phyloP scores from a whole-genome alignment of 2,113 vertebrate genomes.

The Polypterus senegalus region DNA sequence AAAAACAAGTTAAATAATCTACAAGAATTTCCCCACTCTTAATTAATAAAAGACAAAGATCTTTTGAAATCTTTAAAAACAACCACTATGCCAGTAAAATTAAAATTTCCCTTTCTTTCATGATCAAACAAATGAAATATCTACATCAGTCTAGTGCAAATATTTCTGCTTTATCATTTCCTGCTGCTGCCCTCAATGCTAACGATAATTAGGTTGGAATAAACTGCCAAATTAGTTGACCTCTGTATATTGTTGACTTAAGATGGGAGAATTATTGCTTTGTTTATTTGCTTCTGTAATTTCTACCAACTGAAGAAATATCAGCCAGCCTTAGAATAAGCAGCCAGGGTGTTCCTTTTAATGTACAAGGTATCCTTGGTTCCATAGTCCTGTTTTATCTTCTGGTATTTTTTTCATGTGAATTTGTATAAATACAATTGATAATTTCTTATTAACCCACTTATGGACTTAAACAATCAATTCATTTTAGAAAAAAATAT shows the following conservation, averaged over 20 bases:
- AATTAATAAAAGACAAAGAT: slow-evolving; percentile 14
- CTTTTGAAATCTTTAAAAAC: slow-evolving; percentile 11
- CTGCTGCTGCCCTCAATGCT: slow-evolving; percentile 37
- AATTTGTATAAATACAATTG: too few relatives aligned
- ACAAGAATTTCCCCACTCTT: not conserved
- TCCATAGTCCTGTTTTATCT: too few relatives aligned
- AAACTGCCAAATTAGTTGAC: slow-evolving; percentile 35
- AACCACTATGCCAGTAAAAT: slow-evolving; percentile 15
- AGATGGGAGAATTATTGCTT: slow-evolving; percentile 33
- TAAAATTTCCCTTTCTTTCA: slow-evolving; percentile 23
- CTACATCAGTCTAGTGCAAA: slow-evolving; percentile 26
- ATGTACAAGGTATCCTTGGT: too few relatives aligned
- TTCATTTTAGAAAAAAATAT: too few relatives aligned
- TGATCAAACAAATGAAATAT: slow-evolving; percentile 31
- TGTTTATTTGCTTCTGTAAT: slow-evolving; percentile 50
- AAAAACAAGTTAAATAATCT: not conserved
- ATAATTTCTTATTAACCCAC: too few relatives aligned
- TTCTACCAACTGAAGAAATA: slow-evolving; percentile 44
- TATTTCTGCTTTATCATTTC: slow-evolving; percentile 35
- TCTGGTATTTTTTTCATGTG: too few relatives aligned
- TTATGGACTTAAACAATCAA: too few relatives aligned
- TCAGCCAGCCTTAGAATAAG: not conserved
- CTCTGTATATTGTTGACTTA: slow-evolving; percentile 32
- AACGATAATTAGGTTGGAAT: slow-evolving; percentile 38
- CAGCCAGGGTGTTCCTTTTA: too few relatives aligned